These are phyloP conservation scores for Candidula unifasciata DNA, from an alignment of 2,888 invertebrate genomes.

Conservation along the genomic window DNA sequence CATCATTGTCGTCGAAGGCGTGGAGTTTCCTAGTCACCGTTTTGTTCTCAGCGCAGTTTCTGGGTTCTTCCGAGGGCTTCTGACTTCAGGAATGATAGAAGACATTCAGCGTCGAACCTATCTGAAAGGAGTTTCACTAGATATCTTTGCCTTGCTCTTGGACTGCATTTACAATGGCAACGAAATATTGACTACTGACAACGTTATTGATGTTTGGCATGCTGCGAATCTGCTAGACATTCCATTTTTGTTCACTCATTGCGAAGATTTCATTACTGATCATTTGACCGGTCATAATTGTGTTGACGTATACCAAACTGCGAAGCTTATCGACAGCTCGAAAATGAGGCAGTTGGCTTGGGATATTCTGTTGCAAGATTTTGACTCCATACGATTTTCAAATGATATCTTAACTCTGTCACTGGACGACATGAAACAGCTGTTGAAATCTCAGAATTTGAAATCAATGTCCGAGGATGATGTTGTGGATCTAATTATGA, in stretches of 20 bases:
- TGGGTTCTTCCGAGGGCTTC: background rate
- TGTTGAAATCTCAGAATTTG: background rate
- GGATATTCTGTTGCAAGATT: background rate
- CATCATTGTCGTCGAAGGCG: background rate
- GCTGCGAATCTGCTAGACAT: slow-evolving; percentile 36
- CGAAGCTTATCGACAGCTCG: background rate
- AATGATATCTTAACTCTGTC: background rate
- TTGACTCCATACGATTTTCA: background rate
- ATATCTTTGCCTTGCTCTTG: background rate
- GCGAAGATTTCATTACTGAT: slow-evolving; percentile 34
- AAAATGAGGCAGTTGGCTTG: too few relatives aligned
- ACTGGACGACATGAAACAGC: background rate
- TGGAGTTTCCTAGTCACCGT: background rate
- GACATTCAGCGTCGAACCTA: background rate
- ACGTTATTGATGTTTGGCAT: slow-evolving; percentile 39
- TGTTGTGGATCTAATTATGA: background rate
- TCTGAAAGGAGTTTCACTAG: background rate
- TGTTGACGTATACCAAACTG: slow-evolving; percentile 17
- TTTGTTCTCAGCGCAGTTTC: background rate
- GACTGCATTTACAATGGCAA: slow-evolving; percentile 24
- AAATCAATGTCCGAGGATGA: background rate
- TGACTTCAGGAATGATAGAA: background rate
- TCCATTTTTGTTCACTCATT: background rate
- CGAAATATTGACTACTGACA: slow-evolving; percentile 7
- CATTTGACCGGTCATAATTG: background rate